Base-by-base conservation (phyloP, 2,113 vertebrate species). In the Nothoprocta pentlandii region DNA sequence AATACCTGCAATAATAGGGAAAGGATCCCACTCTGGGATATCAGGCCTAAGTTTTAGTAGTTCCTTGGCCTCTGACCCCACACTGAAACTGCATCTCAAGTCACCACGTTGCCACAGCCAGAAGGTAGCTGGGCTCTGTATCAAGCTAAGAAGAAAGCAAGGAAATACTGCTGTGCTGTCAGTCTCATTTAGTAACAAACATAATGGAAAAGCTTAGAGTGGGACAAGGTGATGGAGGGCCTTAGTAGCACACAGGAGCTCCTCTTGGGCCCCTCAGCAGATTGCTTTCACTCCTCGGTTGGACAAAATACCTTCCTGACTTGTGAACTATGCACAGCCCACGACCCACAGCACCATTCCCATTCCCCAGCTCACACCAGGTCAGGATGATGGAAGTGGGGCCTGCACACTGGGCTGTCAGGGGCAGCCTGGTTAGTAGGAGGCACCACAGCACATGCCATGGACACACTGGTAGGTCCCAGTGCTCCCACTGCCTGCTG, bases 251-350 rank as follows among this genome's bases (percentile, higher is more conserved):
- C n/a, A 76, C 58, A 77, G 54, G 66, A 94, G 88, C 67, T 95
- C 92, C 89, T 92, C 85, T 80, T 93, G 95, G 95, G 88, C 58
- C 90, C 70, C 54, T 87, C 51, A 76, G 90, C 58, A 79, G 83
- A 82, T 94, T 80, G 80, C 83, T 94, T 95, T 93, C 83, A 73
- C 28, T 87, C 90, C 67, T 96, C 74, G 82, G 70, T 46, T 70
- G 86, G 63, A 95, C 89, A 87, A 90, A 95, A 94, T 75, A 69
- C 41, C 63, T 74, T 2, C 36, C 63, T 62, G 49, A 90, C 62
- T 93, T 90, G 54, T 93, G 70, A 94, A 90, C 90, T 67, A 94
- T 56, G 49, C 49, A 47, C 2, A 6, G 69, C 58, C 86, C 53
- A 14, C 13, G 58, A 86, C 34, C 54, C 73, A 32, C 1, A 16